These are phyloP conservation scores for Drosophila prosaltans DNA, from an alignment of 1,140 invertebrate genomes.

Conservation along the genomic window DNA sequence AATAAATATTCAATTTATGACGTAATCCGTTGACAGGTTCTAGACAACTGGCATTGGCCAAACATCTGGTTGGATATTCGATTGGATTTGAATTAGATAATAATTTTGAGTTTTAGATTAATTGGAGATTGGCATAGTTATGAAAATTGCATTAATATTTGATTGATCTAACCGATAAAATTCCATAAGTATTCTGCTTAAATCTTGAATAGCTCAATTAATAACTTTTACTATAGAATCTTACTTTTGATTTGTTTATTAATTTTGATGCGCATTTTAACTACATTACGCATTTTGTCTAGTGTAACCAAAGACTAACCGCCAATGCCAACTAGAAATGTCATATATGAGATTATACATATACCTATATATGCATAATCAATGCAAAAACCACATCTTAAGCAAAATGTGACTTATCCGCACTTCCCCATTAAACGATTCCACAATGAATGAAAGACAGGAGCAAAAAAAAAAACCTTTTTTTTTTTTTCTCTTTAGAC, in stretches of 20 bases:
- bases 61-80: constrained; percentile 5
- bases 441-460: neutral
- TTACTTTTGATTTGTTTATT: too few relatives aligned
- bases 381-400: constrained; percentile 34
- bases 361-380: neutral
- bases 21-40: constrained; percentile 49
- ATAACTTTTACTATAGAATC: too few relatives aligned
- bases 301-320: constrained; percentile 49
- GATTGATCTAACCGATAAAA: neutral
- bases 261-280: constrained; percentile 26
- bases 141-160: neutral
- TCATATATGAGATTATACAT: too few relatives aligned
- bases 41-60: constrained; percentile 46
- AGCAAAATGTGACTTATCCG: neutral
- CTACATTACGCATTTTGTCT: constrained; percentile 26
- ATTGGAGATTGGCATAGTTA: constrained; percentile 10
- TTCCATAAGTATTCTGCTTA: too few relatives aligned
- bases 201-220: too few relatives aligned
- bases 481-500: neutral
- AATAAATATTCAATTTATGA: constrained; percentile 37
- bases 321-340: constrained; percentile 56
- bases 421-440: constrained; percentile 29
- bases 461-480: constrained; percentile 7
- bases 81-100: neutral
- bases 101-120: constrained; percentile 7